Conservation (phyloP, 1,140 invertebrate genomes). For the Polyergus mexicanus region DNA sequence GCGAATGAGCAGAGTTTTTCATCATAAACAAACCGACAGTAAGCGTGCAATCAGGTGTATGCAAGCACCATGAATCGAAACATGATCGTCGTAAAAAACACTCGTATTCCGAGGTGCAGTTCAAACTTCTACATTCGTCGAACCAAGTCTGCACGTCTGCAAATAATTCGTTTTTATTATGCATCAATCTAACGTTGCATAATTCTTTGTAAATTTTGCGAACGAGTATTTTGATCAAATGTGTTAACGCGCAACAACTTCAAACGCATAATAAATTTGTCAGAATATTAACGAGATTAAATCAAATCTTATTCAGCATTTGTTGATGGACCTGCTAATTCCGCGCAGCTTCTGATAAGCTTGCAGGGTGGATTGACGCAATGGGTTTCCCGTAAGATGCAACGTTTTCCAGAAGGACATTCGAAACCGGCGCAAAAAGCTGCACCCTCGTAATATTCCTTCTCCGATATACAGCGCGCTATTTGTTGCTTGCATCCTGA, state of each 20-base stretch:
- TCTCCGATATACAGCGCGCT: slow-evolving; percentile 76
- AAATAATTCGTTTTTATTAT: slow-evolving; percentile 4
- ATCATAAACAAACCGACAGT: slow-evolving; percentile 60
- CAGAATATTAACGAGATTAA: slow-evolving; percentile 7
- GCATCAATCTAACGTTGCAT: background rate
- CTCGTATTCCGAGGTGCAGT: slow-evolving; percentile 78
- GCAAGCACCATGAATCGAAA: slow-evolving; percentile 61
- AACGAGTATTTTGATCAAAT: background rate
- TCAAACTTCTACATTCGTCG: slow-evolving; percentile 72
- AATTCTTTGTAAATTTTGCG: background rate
- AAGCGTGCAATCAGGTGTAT: slow-evolving; percentile 75
- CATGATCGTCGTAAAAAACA: slow-evolving; percentile 80
- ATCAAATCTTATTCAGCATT: background rate
- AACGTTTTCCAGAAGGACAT: slow-evolving; percentile 74
- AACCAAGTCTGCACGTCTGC: slow-evolving; percentile 76
- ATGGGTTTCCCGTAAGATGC: slow-evolving; percentile 78
- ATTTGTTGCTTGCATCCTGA: slow-evolving; percentile 75
- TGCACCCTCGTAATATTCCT: slow-evolving; percentile 74
- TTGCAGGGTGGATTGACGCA: slow-evolving; percentile 78
- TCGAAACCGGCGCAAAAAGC: slow-evolving; percentile 75
- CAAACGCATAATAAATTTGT: background rate
- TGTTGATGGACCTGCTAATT: slow-evolving; percentile 69
- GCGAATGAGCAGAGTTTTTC: background rate
- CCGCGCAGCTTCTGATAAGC: slow-evolving; percentile 77
- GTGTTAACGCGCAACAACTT: background rate